Percentiles rank a stretch among this genome's conserved stretches.
phyloP scores from a whole-genome alignment of 1,140 invertebrate genomes.

The Pararge aegeria region DNA sequence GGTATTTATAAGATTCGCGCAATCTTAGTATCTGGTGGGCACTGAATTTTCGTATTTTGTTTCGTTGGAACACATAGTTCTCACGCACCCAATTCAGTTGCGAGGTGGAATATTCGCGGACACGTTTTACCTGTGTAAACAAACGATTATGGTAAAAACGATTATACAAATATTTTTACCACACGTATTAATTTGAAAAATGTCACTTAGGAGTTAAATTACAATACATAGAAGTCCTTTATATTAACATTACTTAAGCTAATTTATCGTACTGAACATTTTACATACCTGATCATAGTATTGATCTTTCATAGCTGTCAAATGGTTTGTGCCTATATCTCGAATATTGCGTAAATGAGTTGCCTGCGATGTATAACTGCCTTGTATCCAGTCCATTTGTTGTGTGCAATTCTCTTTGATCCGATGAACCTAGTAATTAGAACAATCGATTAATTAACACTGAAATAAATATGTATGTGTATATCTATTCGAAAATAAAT shows the following conservation, averaged over 20 bases:
- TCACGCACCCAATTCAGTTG: conserved; percentile 96
- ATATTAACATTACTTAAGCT: conserved; percentile 4
- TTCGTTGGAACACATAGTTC: conserved; percentile 96
- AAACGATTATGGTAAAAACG: conserved; percentile 11
- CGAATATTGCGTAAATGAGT: conserved; percentile 93
- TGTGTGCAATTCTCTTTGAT: conserved; percentile 96
- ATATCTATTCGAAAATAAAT: background rate
- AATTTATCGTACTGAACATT: background rate
- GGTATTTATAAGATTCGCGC: conserved; percentile 96
- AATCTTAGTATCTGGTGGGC: conserved; percentile 93
- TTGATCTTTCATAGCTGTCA: conserved; percentile 92
- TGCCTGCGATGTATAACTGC: conserved; percentile 93
- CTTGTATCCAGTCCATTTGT: conserved; percentile 96
- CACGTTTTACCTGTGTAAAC: conserved; percentile 85
- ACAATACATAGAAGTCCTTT: too few relatives aligned
- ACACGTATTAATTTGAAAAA: background rate
- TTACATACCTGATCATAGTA: conserved; percentile 92
- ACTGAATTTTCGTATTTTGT: conserved; percentile 96
- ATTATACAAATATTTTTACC: conserved; percentile 1
- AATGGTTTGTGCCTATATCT: conserved; percentile 93
- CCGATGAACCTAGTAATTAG: conserved; percentile 84
- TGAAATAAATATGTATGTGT: background rate
- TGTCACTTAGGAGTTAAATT: too few relatives aligned
- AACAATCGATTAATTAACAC: conserved; percentile 25
- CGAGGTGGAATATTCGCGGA: conserved; percentile 92